Base-by-base conservation (phyloP, 2,888 invertebrate genomes). In the Calliopum simillimum region DNA sequence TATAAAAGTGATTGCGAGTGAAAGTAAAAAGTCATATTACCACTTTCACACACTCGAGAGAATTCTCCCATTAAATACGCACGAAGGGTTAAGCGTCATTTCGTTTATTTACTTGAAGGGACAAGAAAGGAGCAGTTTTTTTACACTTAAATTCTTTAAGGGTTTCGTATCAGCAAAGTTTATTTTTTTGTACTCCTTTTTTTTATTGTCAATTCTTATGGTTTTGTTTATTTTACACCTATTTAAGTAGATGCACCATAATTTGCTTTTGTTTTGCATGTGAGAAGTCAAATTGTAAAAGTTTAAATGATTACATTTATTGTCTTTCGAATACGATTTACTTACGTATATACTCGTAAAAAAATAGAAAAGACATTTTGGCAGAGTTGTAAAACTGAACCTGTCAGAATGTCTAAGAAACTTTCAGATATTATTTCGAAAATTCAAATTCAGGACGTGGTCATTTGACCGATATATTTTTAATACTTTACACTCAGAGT, bases 151-250 rank as follows among this genome's bases (percentile, higher is more conserved):
- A 23, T 53, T 43, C 41, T 43, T 41, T 59, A 16, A 33, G 33
- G 33, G 58, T 16, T 19, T 21, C 12, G 16, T 13, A 19, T 61
- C 16, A 43, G 19, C 41, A 61, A 46, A 61, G 77, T 76, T 79
- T 76, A 78, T 80, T 76, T 78, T 75, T 75, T 76, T 72, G 46
- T 67, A 66, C 62, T 73, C 77, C 76, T 76, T 75, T 74, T 74
- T 56, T 46, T 65, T 75, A 53, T 69, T 69, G 49, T 69, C n/a
- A 73, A 69, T 71, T 69, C 69, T 71, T 74, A 69, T 73, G 72
- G 74, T 74, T 77, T 75, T 76, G 73, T 78, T 79, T 80, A 79
- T 79, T 80, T 74, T 73, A 73, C 75, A 72, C 75, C 68, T 71
- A 73, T 73, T 74, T 74, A 56, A 66, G 23, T 66, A 51, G 69